Conservation (phyloP, 2,888 invertebrate genomes). For the Ophion ventricosus region DNA sequence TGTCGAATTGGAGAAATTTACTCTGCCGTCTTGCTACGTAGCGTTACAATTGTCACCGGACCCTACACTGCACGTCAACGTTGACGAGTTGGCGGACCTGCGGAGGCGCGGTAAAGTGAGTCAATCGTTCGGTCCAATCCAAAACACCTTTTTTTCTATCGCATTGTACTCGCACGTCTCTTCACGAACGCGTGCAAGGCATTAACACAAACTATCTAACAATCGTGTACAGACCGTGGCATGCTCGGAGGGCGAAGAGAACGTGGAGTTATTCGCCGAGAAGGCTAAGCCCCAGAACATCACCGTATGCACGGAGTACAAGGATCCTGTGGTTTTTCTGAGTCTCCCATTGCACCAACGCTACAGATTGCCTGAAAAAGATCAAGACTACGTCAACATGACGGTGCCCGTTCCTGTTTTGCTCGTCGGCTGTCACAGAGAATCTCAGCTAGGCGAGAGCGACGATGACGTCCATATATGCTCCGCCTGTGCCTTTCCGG, state of each 20-base stretch:
- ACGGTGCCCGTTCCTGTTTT: conserved; percentile 73
- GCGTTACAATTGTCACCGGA: conserved; percentile 76
- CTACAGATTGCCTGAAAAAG: conserved; percentile 74
- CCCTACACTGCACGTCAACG: conserved; percentile 77
- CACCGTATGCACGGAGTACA: conserved; percentile 73
- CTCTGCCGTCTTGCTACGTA: conserved; percentile 69
- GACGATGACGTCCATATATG: conserved; percentile 78
- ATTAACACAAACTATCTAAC: neutral
- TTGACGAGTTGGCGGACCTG: conserved; percentile 80
- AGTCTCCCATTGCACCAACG: conserved; percentile 79
- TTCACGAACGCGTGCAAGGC: neutral
- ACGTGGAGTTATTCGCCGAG: conserved; percentile 79
- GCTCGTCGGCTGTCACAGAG: conserved; percentile 76
- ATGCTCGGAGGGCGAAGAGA: conserved; percentile 78
- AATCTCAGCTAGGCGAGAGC: no score
- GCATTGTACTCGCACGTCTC: neutral
- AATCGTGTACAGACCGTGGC: conserved; percentile 69
- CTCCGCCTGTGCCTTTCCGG: conserved; percentile 73
- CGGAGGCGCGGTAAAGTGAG: conserved; percentile 75
- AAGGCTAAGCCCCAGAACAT: conserved; percentile 76
- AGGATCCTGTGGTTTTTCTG: conserved; percentile 59
- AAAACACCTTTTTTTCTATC: neutral
- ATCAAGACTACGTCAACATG: conserved; percentile 70
- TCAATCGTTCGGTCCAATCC: neutral
- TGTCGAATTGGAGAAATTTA: neutral